A percentile compares a stretch with the other conserved stretches of the same genome.
phyloP scores from a whole-genome alignment of 2,797 vertebrate species.

The Falco rusticolus region DNA sequence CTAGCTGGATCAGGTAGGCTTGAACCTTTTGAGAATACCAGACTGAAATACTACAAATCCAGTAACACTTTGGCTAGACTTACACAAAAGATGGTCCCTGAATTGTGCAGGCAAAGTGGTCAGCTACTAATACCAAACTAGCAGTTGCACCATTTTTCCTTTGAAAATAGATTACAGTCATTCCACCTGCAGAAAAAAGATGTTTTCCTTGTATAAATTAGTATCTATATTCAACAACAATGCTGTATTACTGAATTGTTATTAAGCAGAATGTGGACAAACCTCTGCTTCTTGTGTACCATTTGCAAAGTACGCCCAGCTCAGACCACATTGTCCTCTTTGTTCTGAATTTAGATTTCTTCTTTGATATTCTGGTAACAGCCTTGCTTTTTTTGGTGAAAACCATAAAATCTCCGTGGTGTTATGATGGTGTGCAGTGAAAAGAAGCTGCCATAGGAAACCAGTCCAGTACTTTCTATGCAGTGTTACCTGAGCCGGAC shows the following conservation, averaged over 20 bases:
- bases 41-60: not conserved
- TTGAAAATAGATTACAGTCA: not conserved
- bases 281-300: not conserved
- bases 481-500: not conserved
- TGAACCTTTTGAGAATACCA: not conserved
- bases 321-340: not conserved
- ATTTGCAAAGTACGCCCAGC: not conserved
- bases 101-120: not conserved
- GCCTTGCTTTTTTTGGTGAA: not conserved
- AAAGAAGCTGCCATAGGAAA: not conserved
- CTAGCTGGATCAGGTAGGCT: not conserved
- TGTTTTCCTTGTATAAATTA: not conserved
- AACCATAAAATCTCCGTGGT: not conserved
- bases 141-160: not conserved
- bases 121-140: not conserved
- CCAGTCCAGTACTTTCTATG: not conserved
- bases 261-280: not conserved
- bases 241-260: not conserved
- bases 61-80: not conserved
- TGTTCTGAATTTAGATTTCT: not conserved
- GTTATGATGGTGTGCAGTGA: not conserved
- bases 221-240: not conserved
- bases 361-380: not conserved
- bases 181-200: not conserved
- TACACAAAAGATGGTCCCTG: not conserved